Percentiles rank a stretch among this genome's conserved stretches.
Evolutionary conservation across 1,140 invertebrate species (phyloP).

Genomic region (Pseudomyrmex flavicornis): DNA sequence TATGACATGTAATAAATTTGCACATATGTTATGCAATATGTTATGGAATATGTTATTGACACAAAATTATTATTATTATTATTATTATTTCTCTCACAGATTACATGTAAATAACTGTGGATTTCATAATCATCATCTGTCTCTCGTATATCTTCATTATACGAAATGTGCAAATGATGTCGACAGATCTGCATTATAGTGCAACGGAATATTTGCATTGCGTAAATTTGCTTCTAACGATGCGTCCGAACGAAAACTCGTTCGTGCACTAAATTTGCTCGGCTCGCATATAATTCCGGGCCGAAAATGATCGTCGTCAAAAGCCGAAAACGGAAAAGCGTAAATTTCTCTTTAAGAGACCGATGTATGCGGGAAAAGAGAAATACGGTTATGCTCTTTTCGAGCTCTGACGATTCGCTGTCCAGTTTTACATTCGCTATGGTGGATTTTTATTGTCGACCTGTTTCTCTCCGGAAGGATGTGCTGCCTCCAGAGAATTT

Average conservation of each 20-base stretch:
- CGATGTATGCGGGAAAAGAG: neutral
- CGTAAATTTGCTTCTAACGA: slow-evolving; percentile 19
- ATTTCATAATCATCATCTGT: slow-evolving; percentile 1
- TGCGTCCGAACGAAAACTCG: slow-evolving; percentile 16
- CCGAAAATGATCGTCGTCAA: slow-evolving; percentile 22
- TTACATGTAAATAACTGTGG: neutral
- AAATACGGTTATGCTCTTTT: slow-evolving; percentile 5
- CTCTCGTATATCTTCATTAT: slow-evolving; percentile 8
- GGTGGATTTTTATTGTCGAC: slow-evolving; percentile 64
- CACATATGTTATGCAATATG: neutral
- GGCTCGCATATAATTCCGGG: slow-evolving; percentile 9
- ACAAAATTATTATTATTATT: slow-evolving; percentile 4
- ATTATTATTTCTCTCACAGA: neutral
- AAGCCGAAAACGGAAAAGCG: neutral
- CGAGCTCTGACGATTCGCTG: slow-evolving; percentile 23
- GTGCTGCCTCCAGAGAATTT: slow-evolving; percentile 53
- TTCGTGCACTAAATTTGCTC: neutral
- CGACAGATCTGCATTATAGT: neutral
- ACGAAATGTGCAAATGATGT: slow-evolving; percentile 23
- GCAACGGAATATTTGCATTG: slow-evolving; percentile 29
- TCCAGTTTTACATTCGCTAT: slow-evolving; percentile 57
- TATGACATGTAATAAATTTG: neutral
- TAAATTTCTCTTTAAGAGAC: slow-evolving; percentile 20
- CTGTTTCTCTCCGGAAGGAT: slow-evolving; percentile 42
- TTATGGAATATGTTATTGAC: slow-evolving; percentile 1